A percentile compares a stretch with the other conserved stretches of the same genome.
phyloP scores from a whole-genome alignment of 2,888 invertebrate species.

The Seira ritae region DNA sequence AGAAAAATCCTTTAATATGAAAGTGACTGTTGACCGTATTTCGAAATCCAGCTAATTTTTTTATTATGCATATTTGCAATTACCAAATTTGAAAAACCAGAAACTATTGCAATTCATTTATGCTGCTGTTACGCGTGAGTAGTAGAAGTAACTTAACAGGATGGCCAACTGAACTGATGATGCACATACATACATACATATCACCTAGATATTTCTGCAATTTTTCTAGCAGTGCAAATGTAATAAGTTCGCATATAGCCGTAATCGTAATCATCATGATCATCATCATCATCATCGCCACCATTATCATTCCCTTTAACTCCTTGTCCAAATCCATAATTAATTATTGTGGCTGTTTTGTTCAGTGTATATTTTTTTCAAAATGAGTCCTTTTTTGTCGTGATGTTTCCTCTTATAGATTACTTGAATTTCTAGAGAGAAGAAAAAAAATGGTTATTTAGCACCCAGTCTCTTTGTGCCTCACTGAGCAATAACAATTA shows the following conservation, averaged over 20 bases:
- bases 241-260: background rate
- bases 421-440: conserved; percentile 34
- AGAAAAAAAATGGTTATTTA: conserved; percentile 21
- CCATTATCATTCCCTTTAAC: no score
- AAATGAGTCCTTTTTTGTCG: background rate
- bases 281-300: no score
- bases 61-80: background rate
- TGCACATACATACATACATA: background rate
- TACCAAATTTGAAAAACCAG: background rate
- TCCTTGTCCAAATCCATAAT: conserved; percentile 31
- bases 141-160: background rate
- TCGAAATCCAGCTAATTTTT: conserved; percentile 14
- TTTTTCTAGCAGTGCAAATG: background rate
- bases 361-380: background rate
- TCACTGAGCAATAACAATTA: conserved; percentile 1
- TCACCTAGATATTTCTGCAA: background rate
- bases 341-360: conserved; percentile 5
- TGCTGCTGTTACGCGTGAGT: background rate
- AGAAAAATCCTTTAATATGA: background rate
- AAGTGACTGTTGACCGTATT: background rate
- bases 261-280: no score
- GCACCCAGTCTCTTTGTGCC: background rate
- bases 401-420: conserved; percentile 32
- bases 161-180: background rate
- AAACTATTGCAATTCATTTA: conserved; percentile 9